Conservation (phyloP, 2,797 vertebrate genomes). For the Phataginus tetradactyla region DNA sequence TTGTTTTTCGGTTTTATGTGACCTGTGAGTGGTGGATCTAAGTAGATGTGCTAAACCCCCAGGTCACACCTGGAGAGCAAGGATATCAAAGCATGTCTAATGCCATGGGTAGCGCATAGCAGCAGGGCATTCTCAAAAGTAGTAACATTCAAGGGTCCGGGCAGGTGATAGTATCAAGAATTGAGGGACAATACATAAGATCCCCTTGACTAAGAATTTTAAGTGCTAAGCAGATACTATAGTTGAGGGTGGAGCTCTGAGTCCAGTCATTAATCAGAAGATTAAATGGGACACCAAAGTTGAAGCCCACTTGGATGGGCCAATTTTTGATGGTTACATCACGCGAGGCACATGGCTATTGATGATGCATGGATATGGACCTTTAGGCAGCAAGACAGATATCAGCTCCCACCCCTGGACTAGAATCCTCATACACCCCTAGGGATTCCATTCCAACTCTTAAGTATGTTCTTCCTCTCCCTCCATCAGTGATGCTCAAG, state of each 20-base stretch:
- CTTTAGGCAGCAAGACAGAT: background rate
- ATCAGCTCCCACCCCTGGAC: too few relatives aligned
- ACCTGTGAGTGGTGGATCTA: background rate
- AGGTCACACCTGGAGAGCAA: background rate
- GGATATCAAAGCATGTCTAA: background rate
- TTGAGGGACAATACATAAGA: background rate
- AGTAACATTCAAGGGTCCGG: background rate
- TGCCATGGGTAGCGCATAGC: accelerated
- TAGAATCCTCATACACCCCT: background rate
- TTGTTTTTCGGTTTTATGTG: background rate
- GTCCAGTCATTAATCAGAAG: background rate
- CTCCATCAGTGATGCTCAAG: background rate
- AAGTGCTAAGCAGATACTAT: background rate
- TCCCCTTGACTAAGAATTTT: background rate
- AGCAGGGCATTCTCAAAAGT: background rate
- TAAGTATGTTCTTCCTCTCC: background rate
- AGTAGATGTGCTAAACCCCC: background rate
- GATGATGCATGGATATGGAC: background rate
- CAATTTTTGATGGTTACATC: background rate
- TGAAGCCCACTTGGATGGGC: background rate
- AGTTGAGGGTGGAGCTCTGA: background rate
- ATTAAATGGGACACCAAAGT: background rate
- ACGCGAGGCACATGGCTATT: background rate
- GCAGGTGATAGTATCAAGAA: background rate
- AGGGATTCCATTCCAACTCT: background rate